phyloP scores from a whole-genome alignment of 2,888 invertebrate genomes.

The Drosophila kuntzei region DNA sequence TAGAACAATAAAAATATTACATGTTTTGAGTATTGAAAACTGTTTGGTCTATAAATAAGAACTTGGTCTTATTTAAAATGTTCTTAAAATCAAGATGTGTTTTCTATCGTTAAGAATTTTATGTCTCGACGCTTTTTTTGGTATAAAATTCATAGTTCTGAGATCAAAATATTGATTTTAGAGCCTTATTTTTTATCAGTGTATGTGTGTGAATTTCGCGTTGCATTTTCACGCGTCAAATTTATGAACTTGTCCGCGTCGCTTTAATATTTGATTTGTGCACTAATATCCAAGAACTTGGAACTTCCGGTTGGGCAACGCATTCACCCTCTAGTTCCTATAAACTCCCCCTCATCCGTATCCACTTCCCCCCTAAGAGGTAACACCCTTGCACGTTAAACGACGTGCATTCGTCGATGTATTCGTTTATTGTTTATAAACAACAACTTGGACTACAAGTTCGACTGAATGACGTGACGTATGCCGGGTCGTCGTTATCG shows the following conservation, averaged over 20 bases:
- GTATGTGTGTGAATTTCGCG: conserved; percentile 39
- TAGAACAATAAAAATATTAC: too few relatives aligned
- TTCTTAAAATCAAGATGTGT: too few relatives aligned
- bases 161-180: too few relatives aligned
- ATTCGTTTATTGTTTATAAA: conserved; percentile 82
- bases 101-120: too few relatives aligned
- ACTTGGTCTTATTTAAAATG: too few relatives aligned
- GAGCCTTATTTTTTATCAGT: too few relatives aligned
- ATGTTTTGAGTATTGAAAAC: too few relatives aligned
- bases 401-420: conserved; percentile 39
- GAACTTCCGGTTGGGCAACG: conserved; percentile 54
- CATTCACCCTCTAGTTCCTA: conserved; percentile 35
- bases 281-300: conserved; percentile 52
- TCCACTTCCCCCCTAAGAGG: background rate
- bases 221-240: conserved; percentile 74
- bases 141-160: too few relatives aligned
- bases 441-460: conserved; percentile 68
- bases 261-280: conserved; percentile 72
- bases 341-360: background rate
- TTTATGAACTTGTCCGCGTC: conserved; percentile 62
- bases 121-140: too few relatives aligned
- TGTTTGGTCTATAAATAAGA: too few relatives aligned
- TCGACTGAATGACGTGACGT: conserved; percentile 65
- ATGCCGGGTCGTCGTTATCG: conserved; percentile 65
- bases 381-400: conserved; percentile 20